Evolutionary conservation across 2,797 vertebrate species (phyloP), one percentile per base, ranked within the genome.

Genomic region (Coracias cyanogaster): DNA sequence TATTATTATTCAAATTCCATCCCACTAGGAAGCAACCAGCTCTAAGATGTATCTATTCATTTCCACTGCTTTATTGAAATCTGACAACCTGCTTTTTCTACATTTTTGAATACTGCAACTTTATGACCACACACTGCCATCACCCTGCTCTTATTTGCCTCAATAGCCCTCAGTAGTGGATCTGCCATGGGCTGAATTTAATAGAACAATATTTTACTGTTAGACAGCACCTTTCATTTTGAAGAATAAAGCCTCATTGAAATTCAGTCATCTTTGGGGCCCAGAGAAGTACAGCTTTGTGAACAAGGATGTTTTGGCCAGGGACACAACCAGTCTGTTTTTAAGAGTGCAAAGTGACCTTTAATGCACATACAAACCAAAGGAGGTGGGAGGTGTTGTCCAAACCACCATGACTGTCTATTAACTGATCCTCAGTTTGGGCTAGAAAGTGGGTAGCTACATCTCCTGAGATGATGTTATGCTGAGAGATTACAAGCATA

Each of bases 121-220:
- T 97, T 96, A 97, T 95, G 96, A 62, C 94, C 96, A 94, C 81
- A 89, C 93, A 89, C 92, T 93, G 92, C 92, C 93, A 95, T 96
- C 96, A 95, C 94, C 93, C 93, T 83, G 93, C 86, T 96, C 93
- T 97, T 97, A 95, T 96, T 96, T 96, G 95, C 96, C 94, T 95
- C 94, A 95, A 97, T 96, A 96, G 95, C 94, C 96, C 96, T 97
- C 96, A 65, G 96, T 93, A 96, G 96, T 93, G 94, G 95, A 96
- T 95, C 92, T 92, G 95, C 96, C 94, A 96, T 78, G 93, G 96
- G 89, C 90, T 94, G 93, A 93, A 95, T 94, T 94, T 97, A 97
- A 97, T 97, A 96, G 96, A 97, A 96, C 93, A 87, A 90, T 96
- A 96, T 97, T 97, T 97, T 96, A 95, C 92, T 33, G 57, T 85